Base-by-base conservation (phyloP, 2,113 vertebrate genomes). In the Percopsis transmontana region DNA sequence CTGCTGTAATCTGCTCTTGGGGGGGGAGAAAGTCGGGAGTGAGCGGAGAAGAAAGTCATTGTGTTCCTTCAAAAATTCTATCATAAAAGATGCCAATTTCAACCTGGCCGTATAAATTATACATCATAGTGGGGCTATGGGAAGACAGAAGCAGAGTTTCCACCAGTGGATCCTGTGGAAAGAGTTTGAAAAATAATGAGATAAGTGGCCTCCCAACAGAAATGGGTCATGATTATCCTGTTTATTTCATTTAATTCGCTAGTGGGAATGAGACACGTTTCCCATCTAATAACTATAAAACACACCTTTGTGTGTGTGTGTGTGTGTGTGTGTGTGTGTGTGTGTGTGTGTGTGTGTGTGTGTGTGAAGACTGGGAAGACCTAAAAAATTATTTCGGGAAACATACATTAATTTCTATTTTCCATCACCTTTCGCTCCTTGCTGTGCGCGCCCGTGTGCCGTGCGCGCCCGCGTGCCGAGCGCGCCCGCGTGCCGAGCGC, bases 121-220 rank as follows among this genome's bases (percentile, higher is more conserved):
- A 61, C 39, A 70, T 55, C 39, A 65, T 19, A 44, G 41, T 20
- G 50, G 48, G 42, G 18, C 44, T 19, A 19, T 52, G 39, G 48
- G 23, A 45, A 23, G 58, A 24, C 18, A 40, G 54, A 16, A 16
- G 64, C 48, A 57, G 19, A 60, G 41, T 50, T 13, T 52, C 72
- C 57, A 54, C 50, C 59, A 23, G 50, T 44, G 71, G 53, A 61
- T 62, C 42, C 21, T 24, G 21, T 27, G 56, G 44, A 50, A 20
- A 48, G 51, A 44, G 68, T 70, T 70, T 63, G 27, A 66, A 64
- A 59, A 52, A 27, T 63, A 66, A 70, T 66, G 54, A 70, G 69
- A 54, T n/a, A 56, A 66, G 38, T 27, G 61, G 63, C 44, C 51
- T 39, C 38, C 47, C 16, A 59, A 63, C 45, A 56, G 58, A 52